Evolutionary conservation across 2,888 invertebrate species (phyloP), one percentile per base, ranked within the genome.

Genomic region (Bembecia ichneumoniformis): DNA sequence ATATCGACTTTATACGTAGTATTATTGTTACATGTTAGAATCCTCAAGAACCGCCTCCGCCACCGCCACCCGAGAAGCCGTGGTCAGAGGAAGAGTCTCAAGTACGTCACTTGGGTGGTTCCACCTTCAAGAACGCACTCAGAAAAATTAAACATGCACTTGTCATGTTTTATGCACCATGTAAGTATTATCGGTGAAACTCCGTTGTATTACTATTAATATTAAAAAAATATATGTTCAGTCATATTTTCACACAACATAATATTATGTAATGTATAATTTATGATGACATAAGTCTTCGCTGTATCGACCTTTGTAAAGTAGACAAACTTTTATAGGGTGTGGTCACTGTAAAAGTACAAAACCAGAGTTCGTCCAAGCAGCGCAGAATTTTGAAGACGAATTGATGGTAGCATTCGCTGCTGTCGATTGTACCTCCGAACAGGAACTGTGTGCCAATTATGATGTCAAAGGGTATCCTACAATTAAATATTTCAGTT

Each of bases 161-260:
- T 47, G 92, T 96, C 51, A 96, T 96, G 92, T 97, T 96, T 79
- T 96, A 96, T 76, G 96, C 96, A 0, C 96, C 96, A 10, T 97
- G 96, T 96, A 81, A 91, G 94, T 91, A 49, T 40, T 40, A 13
- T 28, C 2, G 2, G 28, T 28, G 9, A 9, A 28, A 28, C 1
- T 7, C 7, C 20, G 7, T 35, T 48, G n/a, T 49, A 35, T 48
- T 17, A 13, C 9, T 49, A 40, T 36, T 36, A 36, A 36, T 13
- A 36, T 49, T 7, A 46, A 44, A 16, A 4, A 3, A 40, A 40
- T 2, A 20, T n/a, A 35, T 35, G 11, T 35, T 35, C 35, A 9
- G 35, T 35, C 5, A 35, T 35, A 35, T 9, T 7, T 7, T 35
- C 7, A 9, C 5, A 9, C 11, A 35, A 35, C 35, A 35, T 35